These are phyloP conservation scores for Metallyticus violacea DNA, from an alignment of 2,888 invertebrate genomes.

Conservation along the genomic window DNA sequence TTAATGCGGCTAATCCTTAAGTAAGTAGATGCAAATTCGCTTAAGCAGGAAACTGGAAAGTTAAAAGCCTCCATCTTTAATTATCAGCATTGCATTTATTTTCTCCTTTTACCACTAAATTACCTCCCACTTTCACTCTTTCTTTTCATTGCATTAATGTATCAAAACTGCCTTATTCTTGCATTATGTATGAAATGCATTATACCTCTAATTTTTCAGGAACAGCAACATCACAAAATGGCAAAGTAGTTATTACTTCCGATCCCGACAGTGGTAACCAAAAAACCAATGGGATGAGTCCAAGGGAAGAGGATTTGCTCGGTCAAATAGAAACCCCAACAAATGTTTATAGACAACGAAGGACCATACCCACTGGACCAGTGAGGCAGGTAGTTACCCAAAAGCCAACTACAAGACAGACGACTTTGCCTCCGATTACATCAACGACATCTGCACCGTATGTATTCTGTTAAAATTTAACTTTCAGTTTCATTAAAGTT, in stretches of 20 bases:
- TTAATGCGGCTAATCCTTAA: too few relatives aligned
- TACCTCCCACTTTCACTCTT: too few relatives aligned
- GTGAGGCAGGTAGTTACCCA: neutral
- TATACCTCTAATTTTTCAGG: neutral
- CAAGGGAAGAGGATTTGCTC: neutral
- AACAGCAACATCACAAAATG: neutral
- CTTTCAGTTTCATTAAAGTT: too few relatives aligned
- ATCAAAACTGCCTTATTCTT: too few relatives aligned
- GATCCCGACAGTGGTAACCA: neutral
- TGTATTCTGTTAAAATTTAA: too few relatives aligned
- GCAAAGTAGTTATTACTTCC: neutral
- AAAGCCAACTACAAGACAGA: neutral
- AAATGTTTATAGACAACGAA: neutral
- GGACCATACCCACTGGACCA: neutral
- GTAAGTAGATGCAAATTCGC: too few relatives aligned
- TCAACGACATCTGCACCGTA: neutral
- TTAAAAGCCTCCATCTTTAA: too few relatives aligned
- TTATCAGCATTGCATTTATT: too few relatives aligned
- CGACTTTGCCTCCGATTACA: neutral
- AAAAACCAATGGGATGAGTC: neutral
- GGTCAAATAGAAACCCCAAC: neutral
- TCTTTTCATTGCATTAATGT: too few relatives aligned
- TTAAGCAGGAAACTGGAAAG: too few relatives aligned
- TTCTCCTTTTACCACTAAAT: too few relatives aligned
- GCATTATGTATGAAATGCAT: too few relatives aligned